These are phyloP conservation scores for Oxyscelio sp. DNA, from an alignment of 2,888 invertebrate species.

Conservation along the genomic window DNA sequence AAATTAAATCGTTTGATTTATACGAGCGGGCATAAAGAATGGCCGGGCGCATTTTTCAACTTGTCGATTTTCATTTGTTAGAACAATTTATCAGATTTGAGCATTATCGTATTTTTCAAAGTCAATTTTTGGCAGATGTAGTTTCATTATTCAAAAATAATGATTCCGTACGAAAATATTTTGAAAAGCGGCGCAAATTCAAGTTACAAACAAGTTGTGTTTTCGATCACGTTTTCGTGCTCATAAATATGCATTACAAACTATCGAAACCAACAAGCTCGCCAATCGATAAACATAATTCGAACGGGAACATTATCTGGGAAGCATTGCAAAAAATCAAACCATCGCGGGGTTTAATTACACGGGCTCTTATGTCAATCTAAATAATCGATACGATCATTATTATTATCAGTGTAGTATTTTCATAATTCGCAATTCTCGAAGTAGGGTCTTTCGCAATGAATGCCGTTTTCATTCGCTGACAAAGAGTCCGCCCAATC, in stretches of 20 bases:
- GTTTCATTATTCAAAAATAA: slow-evolving; percentile 55
- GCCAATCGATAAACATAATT: neutral
- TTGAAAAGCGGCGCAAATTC: slow-evolving; percentile 15
- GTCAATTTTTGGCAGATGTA: slow-evolving; percentile 48
- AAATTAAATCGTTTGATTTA: slow-evolving; percentile 65
- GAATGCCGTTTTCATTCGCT: slow-evolving; percentile 64
- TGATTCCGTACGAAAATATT: slow-evolving; percentile 37
- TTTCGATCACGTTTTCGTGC: slow-evolving; percentile 12
- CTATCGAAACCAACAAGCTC: neutral
- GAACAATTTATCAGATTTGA: slow-evolving; percentile 60
- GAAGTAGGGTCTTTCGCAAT: slow-evolving; percentile 47
- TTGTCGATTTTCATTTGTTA: slow-evolving; percentile 61
- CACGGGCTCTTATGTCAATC: slow-evolving; percentile 15
- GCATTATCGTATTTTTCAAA: slow-evolving; percentile 34
- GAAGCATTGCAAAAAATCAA: slow-evolving; percentile 9
- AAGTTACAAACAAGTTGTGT: slow-evolving; percentile 44
- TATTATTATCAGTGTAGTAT: slow-evolving; percentile 62
- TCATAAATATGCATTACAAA: slow-evolving; percentile 24
- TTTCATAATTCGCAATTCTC: slow-evolving; percentile 50
- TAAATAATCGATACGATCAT: slow-evolving; percentile 37
- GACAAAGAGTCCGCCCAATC: slow-evolving; percentile 58
- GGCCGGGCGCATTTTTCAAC: slow-evolving; percentile 48
- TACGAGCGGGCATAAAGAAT: slow-evolving; percentile 28
- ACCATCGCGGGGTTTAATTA: slow-evolving; percentile 37
- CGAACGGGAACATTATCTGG: too few species aligned